phyloP scores from a whole-genome alignment of 1,140 invertebrate species.

The Pseudomyrmex pallidus region DNA sequence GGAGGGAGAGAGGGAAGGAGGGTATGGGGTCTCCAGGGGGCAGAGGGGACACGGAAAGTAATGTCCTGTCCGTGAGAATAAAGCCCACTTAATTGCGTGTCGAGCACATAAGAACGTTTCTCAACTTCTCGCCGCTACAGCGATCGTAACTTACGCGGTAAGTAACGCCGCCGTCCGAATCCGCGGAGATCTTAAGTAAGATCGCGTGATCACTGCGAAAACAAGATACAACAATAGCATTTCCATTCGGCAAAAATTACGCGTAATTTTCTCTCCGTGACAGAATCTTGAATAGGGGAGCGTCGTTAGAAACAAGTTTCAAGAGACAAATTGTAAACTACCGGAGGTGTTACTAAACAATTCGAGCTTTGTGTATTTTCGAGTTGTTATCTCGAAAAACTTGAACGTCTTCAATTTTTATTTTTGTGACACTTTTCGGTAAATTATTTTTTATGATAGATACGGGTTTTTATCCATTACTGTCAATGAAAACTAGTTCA shows the following conservation, averaged over 20 bases:
- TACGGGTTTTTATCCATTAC: no score
- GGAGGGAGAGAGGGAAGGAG: not conserved
- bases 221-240: slow-evolving; percentile 8
- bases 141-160: slow-evolving; percentile 59
- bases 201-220: slow-evolving; percentile 47
- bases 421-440: no score
- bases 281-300: not conserved
- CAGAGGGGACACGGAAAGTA: slow-evolving; percentile 36
- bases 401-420: no score
- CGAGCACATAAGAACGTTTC: slow-evolving; percentile 61
- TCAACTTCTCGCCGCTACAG: slow-evolving; percentile 57
- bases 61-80: slow-evolving; percentile 64
- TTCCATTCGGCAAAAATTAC: slow-evolving; percentile 7
- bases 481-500: no score
- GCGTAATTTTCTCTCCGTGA: not conserved
- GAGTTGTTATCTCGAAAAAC: no score
- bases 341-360: no score
- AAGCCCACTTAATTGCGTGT: slow-evolving; percentile 60
- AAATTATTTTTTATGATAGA: no score
- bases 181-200: slow-evolving; percentile 28
- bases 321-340: no score
- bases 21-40: not conserved
- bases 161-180: slow-evolving; percentile 52
- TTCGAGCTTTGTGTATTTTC: no score
- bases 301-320: no score